Evolutionary conservation across 2,113 vertebrate species (phyloP), one percentile per base, ranked within the genome.

Genomic region (Albula goreensis): DNA sequence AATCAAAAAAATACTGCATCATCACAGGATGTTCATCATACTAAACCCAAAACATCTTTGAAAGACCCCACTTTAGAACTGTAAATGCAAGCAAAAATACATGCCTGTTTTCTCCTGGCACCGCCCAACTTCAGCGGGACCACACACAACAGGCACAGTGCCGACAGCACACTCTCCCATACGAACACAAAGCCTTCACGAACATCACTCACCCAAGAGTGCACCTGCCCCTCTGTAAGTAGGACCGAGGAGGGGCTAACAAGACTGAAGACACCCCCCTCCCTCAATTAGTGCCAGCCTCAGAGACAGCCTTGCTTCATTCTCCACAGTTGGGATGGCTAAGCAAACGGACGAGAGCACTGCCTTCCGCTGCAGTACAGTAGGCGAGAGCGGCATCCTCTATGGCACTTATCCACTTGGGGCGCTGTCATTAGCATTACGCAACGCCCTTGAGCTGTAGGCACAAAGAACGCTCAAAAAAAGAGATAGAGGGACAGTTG

Each of bases 401-500:
- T 86, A 88, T 88, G 89, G 91, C 88, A 90, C 90, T 92, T 91
- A 88, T 93, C 92, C 92, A 90, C 91, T 90, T 91, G 90, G 88
- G 91, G 80, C 89, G 88, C 92, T 89, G 91, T 94, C 88, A 89
- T 87, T 85, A 88, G 87, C 86, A 84, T 94, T 93, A 90, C 88
- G 92, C 93, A 94, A 92, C 88, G 91, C 91, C 92, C 92, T 93
- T 92, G 87, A 94, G 87, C 88, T 87, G 87, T 86, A 88, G 89
- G 87, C 89, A 91, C 83, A 91, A 88, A 87, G 84, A 89, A 88
- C 41, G 87, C 74, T 87, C 70, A 87, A 90, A 89, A 81, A 70
- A 51, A 85, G 19, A 87, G 48, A 82, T 17, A 6, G 85, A 84
- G 85, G 66, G 78, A 66, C 87, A 87, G 88, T 90, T 89, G 92